Conservation (phyloP, 2,113 vertebrate genomes). For the Electrona antarctica region DNA sequence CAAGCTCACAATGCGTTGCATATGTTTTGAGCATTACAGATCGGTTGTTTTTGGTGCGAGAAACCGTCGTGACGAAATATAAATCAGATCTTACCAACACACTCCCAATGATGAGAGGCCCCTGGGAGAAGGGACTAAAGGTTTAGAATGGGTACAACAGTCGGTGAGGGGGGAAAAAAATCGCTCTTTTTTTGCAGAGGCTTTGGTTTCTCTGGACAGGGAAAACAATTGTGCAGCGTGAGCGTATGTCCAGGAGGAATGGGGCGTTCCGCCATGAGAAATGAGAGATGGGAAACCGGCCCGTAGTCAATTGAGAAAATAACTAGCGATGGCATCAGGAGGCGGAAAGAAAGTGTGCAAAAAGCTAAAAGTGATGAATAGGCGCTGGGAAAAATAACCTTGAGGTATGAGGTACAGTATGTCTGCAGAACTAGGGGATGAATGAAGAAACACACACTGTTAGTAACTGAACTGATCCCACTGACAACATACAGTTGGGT, state of each 20-base stretch:
- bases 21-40: too few species aligned
- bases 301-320: slow-evolving; percentile 60
- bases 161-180: neutral
- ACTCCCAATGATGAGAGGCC: neutral
- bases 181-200: neutral
- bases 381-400: slow-evolving; percentile 56
- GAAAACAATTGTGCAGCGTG: slow-evolving; percentile 31
- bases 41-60: too few species aligned
- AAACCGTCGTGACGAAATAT: too few species aligned
- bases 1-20: neutral
- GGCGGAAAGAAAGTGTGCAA: slow-evolving; percentile 45
- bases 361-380: slow-evolving; percentile 59
- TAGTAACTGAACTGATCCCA: neutral
- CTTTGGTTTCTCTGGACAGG: slow-evolving; percentile 17
- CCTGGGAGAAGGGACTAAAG: neutral
- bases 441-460: neutral
- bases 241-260: slow-evolving; percentile 26
- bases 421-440: slow-evolving; percentile 1
- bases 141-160: neutral
- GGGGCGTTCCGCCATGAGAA: slow-evolving; percentile 51
- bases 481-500: too few species aligned
- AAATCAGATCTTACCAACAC: neutral
- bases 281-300: slow-evolving; percentile 60
- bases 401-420: slow-evolving; percentile 44
- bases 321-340: slow-evolving; percentile 52